Evolutionary conservation across 2,113 vertebrate genomes (phyloP), one percentile per base, ranked within the genome.

Genomic region (Orcinus orca): DNA sequence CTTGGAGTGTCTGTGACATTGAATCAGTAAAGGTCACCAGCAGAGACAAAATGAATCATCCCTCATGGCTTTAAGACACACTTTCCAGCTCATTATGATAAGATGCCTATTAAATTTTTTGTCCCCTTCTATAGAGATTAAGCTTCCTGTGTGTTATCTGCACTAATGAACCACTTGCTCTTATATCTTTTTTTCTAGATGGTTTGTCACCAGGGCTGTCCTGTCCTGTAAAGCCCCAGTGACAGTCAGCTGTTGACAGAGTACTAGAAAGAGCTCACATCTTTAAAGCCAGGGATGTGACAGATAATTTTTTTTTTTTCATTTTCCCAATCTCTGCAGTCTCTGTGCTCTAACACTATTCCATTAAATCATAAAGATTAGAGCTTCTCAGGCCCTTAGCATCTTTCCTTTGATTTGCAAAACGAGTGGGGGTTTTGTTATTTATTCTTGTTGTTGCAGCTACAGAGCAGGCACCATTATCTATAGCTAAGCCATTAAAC

Each of bases 221-320:
- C 97, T 91, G 60, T 93, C 73, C 90, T 55, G 55, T 97, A 97
- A 97, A 97, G 95, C 86, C 90, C 88, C 67, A n/a, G 77, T 98
- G 97, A 98, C 97, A 98, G 97, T 95, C 62, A 96, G 88, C 60
- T 98, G 98, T 98, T 98, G 98, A 99, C 98, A 98, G 97, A 97
- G 90, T 86, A 97, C 97, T 98, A 98, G 96, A 65, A 96, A 77
- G 77, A 95, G 85, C 96, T 98, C 96, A 97, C 90, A 97, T 97
- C 97, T 98, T 95, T 92, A 96, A 97, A 97, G 67, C 93, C 84
- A 88, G 95, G 95, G 83, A 95, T 97, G 84, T 97, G 97, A 98
- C 88, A 96, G 73, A 93, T 96, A 97, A 95, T 94, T 92, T 94
- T 80, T 92, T 80, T 92, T 68, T 79, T 92, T 90, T 90, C 73